Conservation (phyloP, 2,113 vertebrate species). For the Uropsilus gracilis region DNA sequence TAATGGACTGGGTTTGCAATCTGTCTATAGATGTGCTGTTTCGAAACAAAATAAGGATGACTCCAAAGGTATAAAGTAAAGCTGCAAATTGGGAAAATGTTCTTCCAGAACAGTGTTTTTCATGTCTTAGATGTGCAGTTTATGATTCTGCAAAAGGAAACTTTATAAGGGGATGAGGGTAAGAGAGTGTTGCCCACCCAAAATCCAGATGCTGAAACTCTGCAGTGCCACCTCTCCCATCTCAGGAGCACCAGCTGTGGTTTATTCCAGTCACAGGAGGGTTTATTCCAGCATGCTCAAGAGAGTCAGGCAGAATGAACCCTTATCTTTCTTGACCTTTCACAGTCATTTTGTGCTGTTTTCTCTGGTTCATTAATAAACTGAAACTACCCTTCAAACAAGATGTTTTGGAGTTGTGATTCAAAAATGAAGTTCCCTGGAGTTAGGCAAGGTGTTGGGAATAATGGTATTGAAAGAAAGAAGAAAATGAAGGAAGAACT, state of each 20-base stretch:
- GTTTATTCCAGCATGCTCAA: neutral
- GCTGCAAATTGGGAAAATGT: neutral
- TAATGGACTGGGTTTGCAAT: neutral
- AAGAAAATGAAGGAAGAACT: neutral
- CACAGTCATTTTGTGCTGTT: conserved; percentile 60
- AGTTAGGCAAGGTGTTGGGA: neutral
- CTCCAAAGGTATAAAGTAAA: conserved; percentile 39
- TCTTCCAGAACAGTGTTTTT: neutral
- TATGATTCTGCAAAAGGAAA: neutral
- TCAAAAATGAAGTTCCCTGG: conserved; percentile 48
- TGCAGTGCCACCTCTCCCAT: neutral
- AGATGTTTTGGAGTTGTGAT: conserved; percentile 63
- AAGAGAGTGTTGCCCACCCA: neutral
- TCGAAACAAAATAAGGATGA: neutral
- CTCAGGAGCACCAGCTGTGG: neutral
- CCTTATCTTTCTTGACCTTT: conserved; percentile 33
- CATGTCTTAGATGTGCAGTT: neutral
- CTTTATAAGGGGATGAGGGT: neutral
- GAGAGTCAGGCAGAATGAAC: conserved; percentile 14
- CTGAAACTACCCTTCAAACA: conserved; percentile 54
- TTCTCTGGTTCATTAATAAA: conserved; percentile 72
- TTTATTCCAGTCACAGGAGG: neutral
- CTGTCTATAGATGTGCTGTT: conserved; percentile 18
- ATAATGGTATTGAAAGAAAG: neutral
- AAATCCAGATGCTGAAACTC: neutral